phyloP scores from a whole-genome alignment of 2,113 vertebrate genomes.

The Oryzias curvinotus region DNA sequence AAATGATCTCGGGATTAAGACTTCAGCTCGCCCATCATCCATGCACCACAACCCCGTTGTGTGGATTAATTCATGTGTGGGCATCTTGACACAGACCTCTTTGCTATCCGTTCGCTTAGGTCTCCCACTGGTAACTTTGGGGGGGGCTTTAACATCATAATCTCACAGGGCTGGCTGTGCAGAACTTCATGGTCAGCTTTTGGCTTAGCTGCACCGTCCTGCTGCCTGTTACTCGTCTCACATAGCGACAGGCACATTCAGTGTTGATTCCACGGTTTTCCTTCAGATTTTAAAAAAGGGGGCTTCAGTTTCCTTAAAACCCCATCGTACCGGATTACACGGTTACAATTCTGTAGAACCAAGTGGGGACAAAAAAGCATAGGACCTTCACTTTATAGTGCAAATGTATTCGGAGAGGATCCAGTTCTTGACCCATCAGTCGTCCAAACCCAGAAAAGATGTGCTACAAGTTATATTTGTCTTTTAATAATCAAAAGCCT shows the following conservation, averaged over 20 bases:
- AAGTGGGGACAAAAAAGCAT: slow-evolving; percentile 5
- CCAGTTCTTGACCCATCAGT: slow-evolving; percentile 27
- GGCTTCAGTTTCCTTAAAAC: slow-evolving; percentile 63
- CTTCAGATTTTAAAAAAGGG: slow-evolving; percentile 57
- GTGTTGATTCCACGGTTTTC: slow-evolving; percentile 63
- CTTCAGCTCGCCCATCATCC: slow-evolving; percentile 50
- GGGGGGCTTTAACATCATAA: slow-evolving; percentile 5
- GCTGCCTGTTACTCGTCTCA: slow-evolving; percentile 50
- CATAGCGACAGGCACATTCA: slow-evolving; percentile 54
- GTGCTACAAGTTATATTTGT: too few species aligned
- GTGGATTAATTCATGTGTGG: slow-evolving; percentile 65
- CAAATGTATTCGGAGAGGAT: slow-evolving; percentile 39
- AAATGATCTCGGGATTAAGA: slow-evolving; percentile 73
- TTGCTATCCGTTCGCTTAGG: slow-evolving; percentile 43
- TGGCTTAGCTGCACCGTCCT: slow-evolving; percentile 31
- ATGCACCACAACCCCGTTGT: slow-evolving; percentile 55
- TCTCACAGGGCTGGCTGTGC: not conserved
- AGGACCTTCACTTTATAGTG: slow-evolving; percentile 43
- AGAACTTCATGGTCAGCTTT: slow-evolving; percentile 42
- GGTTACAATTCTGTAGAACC: slow-evolving; percentile 47
- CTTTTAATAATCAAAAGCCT: too few species aligned
- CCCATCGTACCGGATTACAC: slow-evolving; percentile 71
- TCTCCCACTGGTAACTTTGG: slow-evolving; percentile 28
- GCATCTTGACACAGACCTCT: slow-evolving; percentile 50
- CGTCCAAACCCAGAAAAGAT: slow-evolving; percentile 21